phyloP scores from a whole-genome alignment of 2,113 vertebrate genomes.

The Ictalurus punctatus region DNA sequence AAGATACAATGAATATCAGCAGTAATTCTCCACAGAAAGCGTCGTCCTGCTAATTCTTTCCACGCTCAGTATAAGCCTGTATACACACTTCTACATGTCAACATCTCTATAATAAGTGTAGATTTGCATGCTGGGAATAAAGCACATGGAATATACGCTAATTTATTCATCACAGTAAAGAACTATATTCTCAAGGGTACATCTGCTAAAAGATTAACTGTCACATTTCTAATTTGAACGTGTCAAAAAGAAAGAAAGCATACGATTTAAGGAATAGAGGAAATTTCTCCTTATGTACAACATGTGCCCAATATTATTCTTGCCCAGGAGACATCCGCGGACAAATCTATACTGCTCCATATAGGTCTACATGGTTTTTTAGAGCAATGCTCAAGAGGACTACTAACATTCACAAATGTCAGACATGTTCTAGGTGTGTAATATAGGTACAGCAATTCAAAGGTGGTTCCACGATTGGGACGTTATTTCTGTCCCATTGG shows the following conservation, averaged over 20 bases:
- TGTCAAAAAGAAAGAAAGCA: neutral
- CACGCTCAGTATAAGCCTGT: neutral
- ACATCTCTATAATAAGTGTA: conserved; percentile 18
- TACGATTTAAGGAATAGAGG: neutral
- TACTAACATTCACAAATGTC: neutral
- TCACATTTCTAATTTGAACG: neutral
- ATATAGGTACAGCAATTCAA: neutral
- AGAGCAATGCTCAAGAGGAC: conserved; percentile 6
- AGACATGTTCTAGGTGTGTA: neutral
- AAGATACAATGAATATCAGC: conserved; percentile 64
- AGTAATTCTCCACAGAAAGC: conserved; percentile 56
- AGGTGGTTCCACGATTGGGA: neutral
- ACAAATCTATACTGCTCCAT: neutral
- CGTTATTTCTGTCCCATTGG: neutral
- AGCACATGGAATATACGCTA: neutral
- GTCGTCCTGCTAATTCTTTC: conserved; percentile 40
- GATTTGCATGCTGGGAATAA: conserved; percentile 50
- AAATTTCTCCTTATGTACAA: neutral
- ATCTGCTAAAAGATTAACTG: conserved; percentile 9
- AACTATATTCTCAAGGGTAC: neutral
- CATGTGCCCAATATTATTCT: neutral
- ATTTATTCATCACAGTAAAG: conserved; percentile 1
- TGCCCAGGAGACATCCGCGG: neutral
- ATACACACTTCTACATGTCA: conserved; percentile 14
- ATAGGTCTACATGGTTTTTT: neutral